Conservation (phyloP, 2,888 invertebrate genomes). For the Lithophane semibrunnea region DNA sequence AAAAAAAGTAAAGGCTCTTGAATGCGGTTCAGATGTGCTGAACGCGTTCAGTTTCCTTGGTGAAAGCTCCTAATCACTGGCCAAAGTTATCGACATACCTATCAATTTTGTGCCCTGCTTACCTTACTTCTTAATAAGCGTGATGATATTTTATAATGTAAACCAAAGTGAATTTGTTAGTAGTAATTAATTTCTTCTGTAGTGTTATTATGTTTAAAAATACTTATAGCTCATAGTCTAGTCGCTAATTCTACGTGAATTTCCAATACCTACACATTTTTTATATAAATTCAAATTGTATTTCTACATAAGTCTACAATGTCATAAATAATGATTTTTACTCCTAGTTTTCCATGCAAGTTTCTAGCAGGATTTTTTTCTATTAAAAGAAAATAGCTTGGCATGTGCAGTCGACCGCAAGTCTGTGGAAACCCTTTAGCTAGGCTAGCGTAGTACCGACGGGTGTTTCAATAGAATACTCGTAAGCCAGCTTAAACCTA, state of each 20-base stretch:
- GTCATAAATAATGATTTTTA: background rate
- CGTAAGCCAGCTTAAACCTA: background rate
- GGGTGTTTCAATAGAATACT: background rate
- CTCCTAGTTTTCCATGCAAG: background rate
- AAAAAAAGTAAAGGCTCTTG: too few species aligned
- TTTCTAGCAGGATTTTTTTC: too few species aligned
- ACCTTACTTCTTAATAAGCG: conserved; percentile 7
- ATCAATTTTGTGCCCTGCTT: background rate
- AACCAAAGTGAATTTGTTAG: conserved; percentile 56
- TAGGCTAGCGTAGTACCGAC: background rate
- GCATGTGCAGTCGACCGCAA: background rate
- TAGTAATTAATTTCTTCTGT: conserved; percentile 3
- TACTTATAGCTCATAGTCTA: conserved; percentile 35
- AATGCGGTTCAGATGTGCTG: too few species aligned
- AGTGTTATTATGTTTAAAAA: background rate
- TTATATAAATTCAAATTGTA: background rate
- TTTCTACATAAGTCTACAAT: background rate
- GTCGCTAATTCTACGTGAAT: conserved; percentile 39
- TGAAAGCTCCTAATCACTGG: too few species aligned
- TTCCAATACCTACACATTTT: background rate
- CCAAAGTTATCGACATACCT: too few species aligned
- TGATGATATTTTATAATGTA: conserved; percentile 30
- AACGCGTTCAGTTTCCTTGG: too few species aligned
- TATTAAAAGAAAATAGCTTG: background rate
- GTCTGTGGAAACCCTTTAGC: background rate